Evolutionary conservation across 2,113 vertebrate genomes (phyloP), one percentile per base, ranked within the genome.

Genomic region (Conger conger): DNA sequence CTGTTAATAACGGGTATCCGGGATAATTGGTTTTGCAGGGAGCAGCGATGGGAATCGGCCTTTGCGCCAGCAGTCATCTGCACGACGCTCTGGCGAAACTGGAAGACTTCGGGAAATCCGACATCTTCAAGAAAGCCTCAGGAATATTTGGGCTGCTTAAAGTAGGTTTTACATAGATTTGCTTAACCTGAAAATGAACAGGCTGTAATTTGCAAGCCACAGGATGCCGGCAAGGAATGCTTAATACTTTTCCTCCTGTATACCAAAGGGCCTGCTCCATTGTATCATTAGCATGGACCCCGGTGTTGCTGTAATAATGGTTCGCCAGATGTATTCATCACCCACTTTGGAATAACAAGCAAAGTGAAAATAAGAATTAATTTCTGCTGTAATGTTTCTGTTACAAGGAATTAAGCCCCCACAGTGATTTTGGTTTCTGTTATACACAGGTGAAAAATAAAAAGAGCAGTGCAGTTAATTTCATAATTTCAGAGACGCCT

Each of bases 101-200:
- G 89, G 95, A 97, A 1, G 97, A 97, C 81, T 98, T 97, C 0
- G 94, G 97, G 4, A 95, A 94, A 89, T 98, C 97, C 0, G 97
- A 98, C 0, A 90, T 96, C 86, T 96, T 98, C 90, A 97, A 95
- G 90, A 99, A 96, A 84, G 96, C 97, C 0, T 90, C 92, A 0
- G 96, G 97, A 63, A 97, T 99, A 80, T 97, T 99, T 91, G 96
- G 95, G 81, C 91, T 99, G 82, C 98, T 99, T 88, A 99, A 99
- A 95, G 98, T 98, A 90, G 3, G 82, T 83, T 50, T 54, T 85
- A 76, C 4, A 76, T 82, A 38, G 83, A 73, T 83, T 84, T 76
- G 23, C 45, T 50, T 83, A 73, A 76, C 77, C 42, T 83, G 38
- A 33, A 76, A 42, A 79, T 6, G 40, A 36, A 8, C n/a, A 76